A percentile compares a stretch with the other conserved stretches of the same genome.
Conservation (phyloP, 2,797 vertebrate species). For the Danio tinwini region DNA sequence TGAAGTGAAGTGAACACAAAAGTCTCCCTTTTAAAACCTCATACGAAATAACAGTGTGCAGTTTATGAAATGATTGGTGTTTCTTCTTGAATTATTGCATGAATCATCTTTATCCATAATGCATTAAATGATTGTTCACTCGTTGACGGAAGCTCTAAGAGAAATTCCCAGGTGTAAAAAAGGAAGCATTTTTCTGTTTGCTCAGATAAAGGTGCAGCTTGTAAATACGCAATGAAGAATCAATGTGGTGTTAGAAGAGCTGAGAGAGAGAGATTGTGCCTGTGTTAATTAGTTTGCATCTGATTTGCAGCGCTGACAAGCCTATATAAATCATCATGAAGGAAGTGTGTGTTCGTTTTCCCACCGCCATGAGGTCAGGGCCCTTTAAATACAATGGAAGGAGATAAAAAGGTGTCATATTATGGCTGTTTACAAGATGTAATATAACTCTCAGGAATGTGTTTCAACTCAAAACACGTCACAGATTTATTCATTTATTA, state of each 20-base stretch:
- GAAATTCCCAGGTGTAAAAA: not conserved
- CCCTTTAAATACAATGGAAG: not conserved
- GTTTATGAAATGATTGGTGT: not conserved
- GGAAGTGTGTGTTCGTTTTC: not conserved
- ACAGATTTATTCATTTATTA: no score
- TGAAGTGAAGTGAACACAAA: not conserved
- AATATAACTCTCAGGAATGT: no score
- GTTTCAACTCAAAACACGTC: no score
- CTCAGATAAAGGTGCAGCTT: not conserved
- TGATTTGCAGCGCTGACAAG: not conserved
- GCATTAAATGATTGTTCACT: not conserved
- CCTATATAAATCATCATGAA: conserved; percentile 1
- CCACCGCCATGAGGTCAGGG: not conserved
- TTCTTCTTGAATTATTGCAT: not conserved
- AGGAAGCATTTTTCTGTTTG: not conserved
- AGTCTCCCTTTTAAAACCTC: not conserved
- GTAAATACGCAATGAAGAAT: not conserved
- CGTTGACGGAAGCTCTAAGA: not conserved
- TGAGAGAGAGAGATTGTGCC: not conserved
- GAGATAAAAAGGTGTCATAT: not conserved
- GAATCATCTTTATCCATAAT: not conserved
- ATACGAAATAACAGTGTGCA: not conserved
- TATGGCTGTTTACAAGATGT: no score
- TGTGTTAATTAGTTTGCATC: conserved; percentile 20
- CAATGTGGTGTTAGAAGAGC: not conserved